These are phyloP conservation scores for Matsumurasca onukii DNA, from an alignment of 1,140 invertebrate species.

Conservation along the genomic window DNA sequence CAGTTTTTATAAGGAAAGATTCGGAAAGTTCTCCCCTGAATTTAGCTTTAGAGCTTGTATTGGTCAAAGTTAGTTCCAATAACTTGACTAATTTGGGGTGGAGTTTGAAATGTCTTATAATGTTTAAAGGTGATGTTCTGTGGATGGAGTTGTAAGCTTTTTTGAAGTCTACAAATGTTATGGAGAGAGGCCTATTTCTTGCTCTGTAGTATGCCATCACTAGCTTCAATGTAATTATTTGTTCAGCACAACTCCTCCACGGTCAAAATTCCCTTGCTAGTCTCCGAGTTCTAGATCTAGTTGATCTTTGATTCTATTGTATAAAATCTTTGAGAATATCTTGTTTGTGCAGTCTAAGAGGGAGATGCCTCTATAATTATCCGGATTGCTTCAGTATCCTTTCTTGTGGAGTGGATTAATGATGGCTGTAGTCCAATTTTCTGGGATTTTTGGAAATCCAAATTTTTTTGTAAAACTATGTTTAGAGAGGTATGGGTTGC, in stretches of 20 bases:
- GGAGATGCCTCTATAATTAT: neutral
- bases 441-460: neutral
- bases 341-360: neutral
- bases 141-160: neutral
- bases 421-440: neutral
- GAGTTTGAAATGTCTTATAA: too few relatives aligned
- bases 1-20: too few relatives aligned
- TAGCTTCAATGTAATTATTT: neutral
- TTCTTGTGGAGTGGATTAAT: slow-evolving; percentile 1
- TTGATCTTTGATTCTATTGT: too few relatives aligned
- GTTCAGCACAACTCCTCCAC: too few relatives aligned
- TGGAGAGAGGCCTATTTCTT: neutral
- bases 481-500: neutral
- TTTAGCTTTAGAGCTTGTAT: too few relatives aligned
- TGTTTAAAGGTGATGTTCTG: too few relatives aligned
- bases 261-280: neutral
- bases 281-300: too few relatives aligned
- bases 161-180: slow-evolving; percentile 10
- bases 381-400: neutral
- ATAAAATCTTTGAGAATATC: slow-evolving; percentile 2
- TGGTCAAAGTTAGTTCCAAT: too few relatives aligned
- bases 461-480: neutral
- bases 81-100: too few relatives aligned
- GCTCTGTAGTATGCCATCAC: neutral
- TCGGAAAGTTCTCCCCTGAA: too few relatives aligned